Evolutionary conservation across 2,797 vertebrate species (phyloP), one percentile per base, ranked within the genome.

Genomic region (Phylloscopus collybita): DNA sequence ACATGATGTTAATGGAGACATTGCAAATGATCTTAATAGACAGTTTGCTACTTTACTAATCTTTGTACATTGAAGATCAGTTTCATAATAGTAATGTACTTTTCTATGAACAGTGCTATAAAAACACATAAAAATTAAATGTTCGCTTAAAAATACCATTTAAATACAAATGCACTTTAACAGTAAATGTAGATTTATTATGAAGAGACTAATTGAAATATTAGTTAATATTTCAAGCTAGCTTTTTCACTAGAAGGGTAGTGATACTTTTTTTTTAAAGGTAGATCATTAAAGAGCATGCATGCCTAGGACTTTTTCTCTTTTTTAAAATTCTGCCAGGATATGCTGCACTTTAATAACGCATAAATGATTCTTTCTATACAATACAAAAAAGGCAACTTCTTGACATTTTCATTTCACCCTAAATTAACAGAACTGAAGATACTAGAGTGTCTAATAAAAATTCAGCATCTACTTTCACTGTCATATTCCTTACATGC

Each of bases 341-440:
- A 60, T 84, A 57, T 13, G 5, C 18, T 80, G 16, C 27, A 56
- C 86, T 95, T 90, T 79, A 94, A 70, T 86, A 87, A 73, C 73
- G 15, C 16, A 64, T 69, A 89, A 92, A 50, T 44, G 0, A 53
- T 59, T 79, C 25, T 74, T 85, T 42, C 44, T 67, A 86, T 84
- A 84, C 38, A 73, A 56, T 53, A 66, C 29, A 79, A 74, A 47
- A 80, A 71, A 81, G 7, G 1, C 7, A 83, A 84, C 22, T 67
- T 81, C 38, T 83, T 72, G 47, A 62, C 70, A 88, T 12, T 32
- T 57, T 91, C 1, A 0, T 82, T 82, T 27, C 61, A 11, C 40
- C 80, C 25, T 78, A 50, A 86, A 84, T 92, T 89, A 93, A 78
- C 32, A 83, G 21, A 90, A 80, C 10, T 22, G 57, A 82, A 85